Conservation (phyloP, 2,797 vertebrate genomes). For the Neosilurus hyrtlii region DNA sequence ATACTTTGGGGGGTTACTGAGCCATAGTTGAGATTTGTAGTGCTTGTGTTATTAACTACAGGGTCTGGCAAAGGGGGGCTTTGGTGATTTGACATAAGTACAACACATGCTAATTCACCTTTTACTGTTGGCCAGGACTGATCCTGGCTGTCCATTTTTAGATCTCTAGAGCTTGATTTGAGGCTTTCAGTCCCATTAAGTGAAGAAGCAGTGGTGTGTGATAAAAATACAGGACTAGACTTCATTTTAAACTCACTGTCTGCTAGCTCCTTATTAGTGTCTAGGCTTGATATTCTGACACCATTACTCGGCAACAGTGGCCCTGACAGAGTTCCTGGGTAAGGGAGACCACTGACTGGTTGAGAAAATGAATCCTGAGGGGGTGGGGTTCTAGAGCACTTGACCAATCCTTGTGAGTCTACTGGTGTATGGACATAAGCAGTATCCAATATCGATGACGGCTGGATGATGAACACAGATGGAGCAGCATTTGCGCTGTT, state of each 20-base stretch:
- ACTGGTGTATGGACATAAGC: conserved; percentile 13
- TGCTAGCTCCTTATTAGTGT: conserved; percentile 1
- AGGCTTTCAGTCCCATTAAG: conserved; percentile 5
- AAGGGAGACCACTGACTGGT: not conserved
- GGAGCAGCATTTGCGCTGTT: conserved; percentile 5
- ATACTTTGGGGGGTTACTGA: not conserved
- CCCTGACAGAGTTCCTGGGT: not conserved
- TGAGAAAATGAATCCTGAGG: conserved; percentile 25
- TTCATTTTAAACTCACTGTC: conserved; percentile 24
- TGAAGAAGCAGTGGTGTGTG: conserved; percentile 36
- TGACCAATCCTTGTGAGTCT: conserved; percentile 13
- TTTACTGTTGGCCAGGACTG: not conserved
- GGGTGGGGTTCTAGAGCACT: conserved; percentile 12
- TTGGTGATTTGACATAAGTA: not conserved
- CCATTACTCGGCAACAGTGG: conserved; percentile 28
- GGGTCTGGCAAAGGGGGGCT: not conserved
- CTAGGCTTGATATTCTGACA: conserved; percentile 1
- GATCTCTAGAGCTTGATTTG: conserved; percentile 1
- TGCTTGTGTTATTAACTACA: conserved; percentile 14
- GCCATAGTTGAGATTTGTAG: not conserved
- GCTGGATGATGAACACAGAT: conserved; percentile 43
- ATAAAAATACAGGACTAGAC: conserved; percentile 38
- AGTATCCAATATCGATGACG: conserved; percentile 26
- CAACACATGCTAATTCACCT: not conserved
- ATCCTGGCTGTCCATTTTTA: not conserved